A percentile compares a stretch with the other conserved stretches of the same genome.
phyloP scores from a whole-genome alignment of 2,888 invertebrate genomes.

The Minunthozetes semirufus region DNA sequence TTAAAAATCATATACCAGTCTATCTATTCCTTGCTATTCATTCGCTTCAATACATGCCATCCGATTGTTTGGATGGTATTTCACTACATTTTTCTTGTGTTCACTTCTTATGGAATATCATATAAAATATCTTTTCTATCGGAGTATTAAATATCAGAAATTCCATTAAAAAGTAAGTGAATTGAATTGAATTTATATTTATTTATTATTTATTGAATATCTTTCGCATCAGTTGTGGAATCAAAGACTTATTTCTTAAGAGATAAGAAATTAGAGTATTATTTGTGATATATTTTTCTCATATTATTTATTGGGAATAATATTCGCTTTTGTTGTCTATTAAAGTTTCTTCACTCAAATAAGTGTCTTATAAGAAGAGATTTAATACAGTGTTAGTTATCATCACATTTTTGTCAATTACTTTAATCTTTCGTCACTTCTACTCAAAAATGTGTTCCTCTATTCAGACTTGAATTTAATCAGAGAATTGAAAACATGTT shows the following conservation, averaged over 20 bases:
- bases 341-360: not conserved
- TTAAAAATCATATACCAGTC: constrained; percentile 12
- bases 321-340: not conserved
- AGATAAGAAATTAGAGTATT: too few species aligned
- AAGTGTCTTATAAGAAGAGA: not conserved
- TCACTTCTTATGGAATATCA: not conserved
- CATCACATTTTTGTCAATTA: constrained; percentile 9
- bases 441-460: not conserved
- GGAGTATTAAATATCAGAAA: not conserved
- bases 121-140: not conserved
- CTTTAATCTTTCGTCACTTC: constrained; percentile 4
- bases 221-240: not conserved
- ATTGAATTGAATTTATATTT: too few species aligned
- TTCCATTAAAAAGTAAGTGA: not conserved
- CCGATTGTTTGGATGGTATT: not conserved
- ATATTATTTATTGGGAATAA: too few species aligned
- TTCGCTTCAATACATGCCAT: constrained; percentile 5
- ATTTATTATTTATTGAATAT: not conserved
- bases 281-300: too few species aligned
- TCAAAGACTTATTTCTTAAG: too few species aligned
- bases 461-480: not conserved
- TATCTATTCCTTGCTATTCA: not conserved
- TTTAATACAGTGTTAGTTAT: not conserved
- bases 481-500: constrained; percentile 4
- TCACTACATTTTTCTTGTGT: not conserved